Percentiles rank a stretch among this genome's conserved stretches.
Evolutionary conservation across 35 echinoderm and acorn worm genomes (phyloP).

Genomic region (Heliocidaris tuberculata): DNA sequence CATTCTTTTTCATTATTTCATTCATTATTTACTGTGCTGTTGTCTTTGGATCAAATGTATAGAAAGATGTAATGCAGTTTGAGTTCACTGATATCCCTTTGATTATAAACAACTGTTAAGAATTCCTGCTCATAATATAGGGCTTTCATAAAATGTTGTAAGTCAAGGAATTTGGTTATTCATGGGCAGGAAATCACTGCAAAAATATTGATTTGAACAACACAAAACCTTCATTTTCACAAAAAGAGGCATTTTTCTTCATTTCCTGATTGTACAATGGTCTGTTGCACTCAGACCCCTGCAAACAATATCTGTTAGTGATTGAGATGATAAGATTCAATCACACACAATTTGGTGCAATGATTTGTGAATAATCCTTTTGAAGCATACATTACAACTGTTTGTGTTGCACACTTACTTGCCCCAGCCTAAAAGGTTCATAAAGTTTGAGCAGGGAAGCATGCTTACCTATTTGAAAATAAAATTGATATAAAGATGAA

Average conservation of each 20-base stretch:
- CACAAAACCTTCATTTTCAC: neutral
- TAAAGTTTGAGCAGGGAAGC: neutral
- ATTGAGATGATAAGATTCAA: neutral
- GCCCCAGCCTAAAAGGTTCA: neutral
- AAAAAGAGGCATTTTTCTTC: neutral
- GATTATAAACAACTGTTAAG: neutral
- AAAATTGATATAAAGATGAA: neutral
- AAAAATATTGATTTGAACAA: neutral
- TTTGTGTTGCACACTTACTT: neutral
- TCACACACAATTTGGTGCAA: conserved; percentile 1
- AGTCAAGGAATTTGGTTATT: neutral
- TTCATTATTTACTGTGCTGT: neutral
- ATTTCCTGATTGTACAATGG: neutral
- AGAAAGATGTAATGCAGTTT: neutral
- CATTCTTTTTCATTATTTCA: neutral
- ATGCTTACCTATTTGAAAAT: neutral
- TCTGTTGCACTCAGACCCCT: neutral
- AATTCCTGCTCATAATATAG: neutral
- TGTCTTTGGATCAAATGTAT: neutral
- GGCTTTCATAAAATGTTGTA: neutral
- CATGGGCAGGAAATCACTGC: neutral
- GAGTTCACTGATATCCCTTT: neutral
- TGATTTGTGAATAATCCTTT: conserved; percentile 5
- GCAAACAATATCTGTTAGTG: conserved; percentile 8
- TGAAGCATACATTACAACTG: neutral